Conservation (phyloP, 2,888 invertebrate species). For the Drosophila neotestacea region DNA sequence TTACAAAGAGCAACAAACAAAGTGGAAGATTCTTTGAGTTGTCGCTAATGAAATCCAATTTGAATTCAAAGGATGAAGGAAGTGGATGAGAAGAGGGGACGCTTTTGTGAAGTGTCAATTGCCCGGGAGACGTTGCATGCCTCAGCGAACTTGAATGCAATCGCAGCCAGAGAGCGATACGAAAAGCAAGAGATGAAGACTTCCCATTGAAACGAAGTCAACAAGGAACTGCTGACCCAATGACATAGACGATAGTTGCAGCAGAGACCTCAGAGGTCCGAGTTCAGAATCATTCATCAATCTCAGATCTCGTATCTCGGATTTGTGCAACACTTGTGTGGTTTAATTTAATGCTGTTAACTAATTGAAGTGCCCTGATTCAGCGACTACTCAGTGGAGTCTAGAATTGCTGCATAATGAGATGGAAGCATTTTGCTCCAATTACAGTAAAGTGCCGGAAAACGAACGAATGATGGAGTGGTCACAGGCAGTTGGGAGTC, state of each 20-base stretch:
- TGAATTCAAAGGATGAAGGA: conserved; percentile 26
- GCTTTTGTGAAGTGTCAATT: conserved; percentile 44
- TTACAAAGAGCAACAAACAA: conserved; percentile 53
- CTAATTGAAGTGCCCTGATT: conserved; percentile 80
- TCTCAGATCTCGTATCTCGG: conserved; percentile 14
- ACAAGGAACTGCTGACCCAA: conserved; percentile 25
- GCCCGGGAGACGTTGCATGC: conserved; percentile 27
- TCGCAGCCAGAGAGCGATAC: not conserved
- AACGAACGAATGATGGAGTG: conserved; percentile 58
- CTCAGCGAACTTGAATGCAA: conserved; percentile 46
- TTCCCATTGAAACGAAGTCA: not conserved
- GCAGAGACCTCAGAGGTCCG: conserved; percentile 3
- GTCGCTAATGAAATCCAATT: conserved; percentile 60
- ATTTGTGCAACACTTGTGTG: conserved; percentile 35
- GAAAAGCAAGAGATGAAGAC: not conserved
- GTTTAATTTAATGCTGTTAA: conserved; percentile 68
- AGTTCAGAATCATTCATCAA: conserved; percentile 50
- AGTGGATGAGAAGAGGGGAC: not conserved
- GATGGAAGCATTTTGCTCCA: conserved; percentile 73
- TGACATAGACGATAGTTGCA: conserved; percentile 25
- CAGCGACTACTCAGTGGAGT: conserved; percentile 32
- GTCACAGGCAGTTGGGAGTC: conserved; percentile 5
- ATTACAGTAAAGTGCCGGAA: conserved; percentile 79
- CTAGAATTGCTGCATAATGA: conserved; percentile 62
- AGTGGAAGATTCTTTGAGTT: conserved; percentile 53